Evolutionary conservation across 1,140 invertebrate species (phyloP), one percentile per base, ranked within the genome.

Genomic region (Vollenhovia emeryi): DNA sequence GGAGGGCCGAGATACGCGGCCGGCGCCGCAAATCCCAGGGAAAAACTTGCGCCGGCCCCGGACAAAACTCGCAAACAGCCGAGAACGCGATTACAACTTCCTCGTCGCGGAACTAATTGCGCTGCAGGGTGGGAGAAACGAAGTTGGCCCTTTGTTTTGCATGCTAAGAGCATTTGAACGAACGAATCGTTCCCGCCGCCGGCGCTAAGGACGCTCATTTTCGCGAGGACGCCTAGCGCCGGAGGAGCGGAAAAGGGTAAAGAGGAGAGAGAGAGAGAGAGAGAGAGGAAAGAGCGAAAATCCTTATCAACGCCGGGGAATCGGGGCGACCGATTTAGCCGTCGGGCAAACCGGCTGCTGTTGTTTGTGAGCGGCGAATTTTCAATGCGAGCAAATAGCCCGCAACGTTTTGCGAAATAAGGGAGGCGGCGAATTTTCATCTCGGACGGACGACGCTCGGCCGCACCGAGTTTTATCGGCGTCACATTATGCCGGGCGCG

Each of bases 71-170:
- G 57, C 68, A 75, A 76, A 76, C 80, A 60, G 71, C 18, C 79
- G 60, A n/a, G 73, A 85, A 79, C 73, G 60, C 83, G 73, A 79
- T 85, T 85, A 85, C 36, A 85, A 79, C 83, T 85, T 76, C 57
- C 57, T 66, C 57, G 48, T 76, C 74, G 45, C 73, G 74, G 36
- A 85, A 84, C 59, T 78, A 84, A 84, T 84, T 84, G 73, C 48
- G 33, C 80, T 36, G 69, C 73, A 30, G 45, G 50, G 36, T 15
- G 9, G 27, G 80, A 21, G 40, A 60, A 48, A 45, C 55, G 24
- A 75, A 74, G 57, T 84, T 76, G 71, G 45, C 57, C 36, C 80
- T 76, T 84, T 84, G 55, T 76, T 84, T 84, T 64, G 55, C 80
- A 62, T 62, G 55, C 43, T 76, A 62, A 84, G 55, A 62, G 43